Evolutionary conservation across 2,888 invertebrate species (phyloP).

Genomic region (Drosophila fungiperda): DNA sequence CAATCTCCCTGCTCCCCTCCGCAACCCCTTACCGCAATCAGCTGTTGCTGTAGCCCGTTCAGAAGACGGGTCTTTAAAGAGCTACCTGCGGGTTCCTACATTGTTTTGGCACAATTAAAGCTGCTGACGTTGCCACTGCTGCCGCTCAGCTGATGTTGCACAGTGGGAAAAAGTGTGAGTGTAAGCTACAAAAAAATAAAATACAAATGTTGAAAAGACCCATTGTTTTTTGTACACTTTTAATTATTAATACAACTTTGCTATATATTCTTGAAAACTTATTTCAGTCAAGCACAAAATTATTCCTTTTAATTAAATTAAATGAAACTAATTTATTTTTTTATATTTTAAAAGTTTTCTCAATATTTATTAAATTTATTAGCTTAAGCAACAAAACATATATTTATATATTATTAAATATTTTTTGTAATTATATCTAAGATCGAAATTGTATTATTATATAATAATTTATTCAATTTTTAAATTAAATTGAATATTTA

Average conservation of each 20-base stretch:
- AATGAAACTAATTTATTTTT: too few species aligned
- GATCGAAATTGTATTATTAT: too few species aligned
- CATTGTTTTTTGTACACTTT: neutral
- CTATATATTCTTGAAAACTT: neutral
- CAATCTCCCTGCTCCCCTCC: constrained; percentile 2
- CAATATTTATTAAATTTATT: too few species aligned
- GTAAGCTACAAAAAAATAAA: neutral
- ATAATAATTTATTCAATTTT: too few species aligned
- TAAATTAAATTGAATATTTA: too few species aligned
- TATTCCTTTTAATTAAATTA: too few species aligned
- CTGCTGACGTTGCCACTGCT: constrained; percentile 45
- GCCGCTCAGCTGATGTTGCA: constrained; percentile 46
- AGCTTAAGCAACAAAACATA: too few species aligned
- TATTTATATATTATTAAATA: too few species aligned
- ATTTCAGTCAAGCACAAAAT: too few species aligned
- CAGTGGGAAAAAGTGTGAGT: constrained; percentile 28
- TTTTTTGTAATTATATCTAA: too few species aligned
- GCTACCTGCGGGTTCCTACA: constrained; percentile 73
- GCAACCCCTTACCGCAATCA: constrained; percentile 52
- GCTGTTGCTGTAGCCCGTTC: constrained; percentile 58
- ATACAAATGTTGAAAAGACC: neutral
- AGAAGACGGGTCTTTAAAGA: constrained; percentile 58
- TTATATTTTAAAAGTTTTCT: too few species aligned
- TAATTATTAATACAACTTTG: neutral
- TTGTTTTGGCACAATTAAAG: constrained; percentile 78